Conservation (phyloP, 2,113 vertebrate species). For the Mesoclemmys tuberculata region DNA sequence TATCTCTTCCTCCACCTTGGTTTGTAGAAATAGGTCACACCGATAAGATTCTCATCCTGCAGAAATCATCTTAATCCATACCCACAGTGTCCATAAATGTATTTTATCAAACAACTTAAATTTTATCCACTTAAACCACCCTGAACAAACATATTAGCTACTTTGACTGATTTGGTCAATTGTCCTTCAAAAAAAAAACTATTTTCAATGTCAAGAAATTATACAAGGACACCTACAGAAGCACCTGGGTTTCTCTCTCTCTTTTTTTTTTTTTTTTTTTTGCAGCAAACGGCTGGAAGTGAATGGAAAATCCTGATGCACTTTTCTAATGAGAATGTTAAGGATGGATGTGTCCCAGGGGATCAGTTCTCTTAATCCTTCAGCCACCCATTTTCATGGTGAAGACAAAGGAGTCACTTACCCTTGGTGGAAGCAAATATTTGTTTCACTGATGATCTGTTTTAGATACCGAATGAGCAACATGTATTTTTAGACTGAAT, state of each 20-base stretch:
- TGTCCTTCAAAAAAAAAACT: not conserved
- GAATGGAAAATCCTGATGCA: too few relatives aligned
- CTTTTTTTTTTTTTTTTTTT: not conserved
- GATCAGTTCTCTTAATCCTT: too few relatives aligned
- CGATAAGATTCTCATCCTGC: not conserved
- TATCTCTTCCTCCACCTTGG: not conserved
- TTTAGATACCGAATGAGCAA: too few relatives aligned
- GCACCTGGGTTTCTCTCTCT: not conserved
- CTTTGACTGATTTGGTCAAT: not conserved
- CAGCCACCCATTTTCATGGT: too few relatives aligned
- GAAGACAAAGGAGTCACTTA: too few relatives aligned
- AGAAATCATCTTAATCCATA: not conserved
- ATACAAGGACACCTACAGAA: not conserved
- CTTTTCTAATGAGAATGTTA: too few relatives aligned
- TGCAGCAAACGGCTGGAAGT: not conserved
- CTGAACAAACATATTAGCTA: not conserved
- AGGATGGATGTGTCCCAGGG: too few relatives aligned
- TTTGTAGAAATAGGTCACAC: slow-evolving; percentile 6
- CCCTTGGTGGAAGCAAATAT: too few relatives aligned
- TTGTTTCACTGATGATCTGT: too few relatives aligned
- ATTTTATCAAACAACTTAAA: not conserved
- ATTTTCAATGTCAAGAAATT: not conserved
- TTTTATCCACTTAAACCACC: not conserved
- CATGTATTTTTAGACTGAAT: too few relatives aligned
- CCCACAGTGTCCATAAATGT: not conserved